These are phyloP conservation scores for Melanostigma gelatinosum DNA, from an alignment of 2,113 vertebrate species.

Conservation along the genomic window DNA sequence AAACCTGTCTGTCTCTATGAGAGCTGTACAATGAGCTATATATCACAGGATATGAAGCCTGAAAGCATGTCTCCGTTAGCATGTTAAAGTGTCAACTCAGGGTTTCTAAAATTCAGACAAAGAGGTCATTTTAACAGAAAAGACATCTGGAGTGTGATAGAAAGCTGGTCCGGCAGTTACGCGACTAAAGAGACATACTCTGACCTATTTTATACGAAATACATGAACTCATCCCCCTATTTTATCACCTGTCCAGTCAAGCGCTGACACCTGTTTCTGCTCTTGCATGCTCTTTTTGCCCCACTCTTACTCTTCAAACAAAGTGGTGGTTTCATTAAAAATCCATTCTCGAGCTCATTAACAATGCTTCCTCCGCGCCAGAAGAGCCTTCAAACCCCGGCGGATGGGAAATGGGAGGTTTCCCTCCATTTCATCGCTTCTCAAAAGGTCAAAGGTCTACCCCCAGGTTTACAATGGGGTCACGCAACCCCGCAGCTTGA, in stretches of 20 bases:
- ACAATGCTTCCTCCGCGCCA: constrained; percentile 45
- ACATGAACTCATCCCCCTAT: constrained; percentile 3
- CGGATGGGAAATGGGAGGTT: constrained; percentile 69
- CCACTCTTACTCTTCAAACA: constrained; percentile 31
- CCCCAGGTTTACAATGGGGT: constrained; percentile 77
- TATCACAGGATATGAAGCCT: constrained; percentile 45
- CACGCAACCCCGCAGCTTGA: constrained; percentile 59
- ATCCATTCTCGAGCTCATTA: constrained; percentile 60
- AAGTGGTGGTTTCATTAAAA: constrained; percentile 60
- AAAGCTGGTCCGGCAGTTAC: neutral
- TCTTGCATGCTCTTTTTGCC: constrained; percentile 33
- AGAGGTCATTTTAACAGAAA: constrained; percentile 32
- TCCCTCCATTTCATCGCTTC: constrained; percentile 73
- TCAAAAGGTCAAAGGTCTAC: constrained; percentile 71
- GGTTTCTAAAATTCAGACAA: constrained; percentile 27
- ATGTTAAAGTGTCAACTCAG: constrained; percentile 38
- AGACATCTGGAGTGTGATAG: constrained; percentile 37
- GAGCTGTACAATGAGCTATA: constrained; percentile 42
- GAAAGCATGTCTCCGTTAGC: constrained; percentile 17
- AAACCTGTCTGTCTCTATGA: constrained; percentile 40
- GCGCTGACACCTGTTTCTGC: constrained; percentile 61
- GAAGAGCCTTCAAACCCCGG: constrained; percentile 35
- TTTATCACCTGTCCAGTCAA: constrained; percentile 19
- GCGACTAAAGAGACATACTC: neutral
- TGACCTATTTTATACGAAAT: neutral